Base-by-base conservation (phyloP, 92 coral and sea anemone genomes). In the Porites cylindrica region DNA sequence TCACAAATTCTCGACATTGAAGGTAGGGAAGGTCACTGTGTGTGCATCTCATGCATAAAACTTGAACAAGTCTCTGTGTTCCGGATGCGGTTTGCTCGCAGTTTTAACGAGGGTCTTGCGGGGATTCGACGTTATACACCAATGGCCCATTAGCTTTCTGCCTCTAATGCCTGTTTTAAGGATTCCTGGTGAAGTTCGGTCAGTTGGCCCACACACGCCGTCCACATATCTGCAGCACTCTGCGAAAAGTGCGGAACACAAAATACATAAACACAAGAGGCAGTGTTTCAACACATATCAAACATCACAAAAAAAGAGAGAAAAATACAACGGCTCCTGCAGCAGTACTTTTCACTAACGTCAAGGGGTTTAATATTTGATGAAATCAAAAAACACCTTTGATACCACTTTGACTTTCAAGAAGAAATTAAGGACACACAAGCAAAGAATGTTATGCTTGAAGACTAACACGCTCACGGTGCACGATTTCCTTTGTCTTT, bases 111-210 rank as follows among this genome's bases (percentile, higher is more conserved):
- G 43, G n/a, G 76, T 7, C 79, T 58, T 11, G 78, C 70, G 75
- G 67, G 66, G 68, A 38, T 71, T 70, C 19, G 66, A n/a, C 43
- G 72, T 23, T 80, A 29, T 20, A 60, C 47, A 32, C 38, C 16
- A 17, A 8, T 5, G 47, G 20, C 3, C 3, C 70, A 18, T 85
- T 70, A 85, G 83, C 89, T 85, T 38, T 84, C 83, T 58, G 50
- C 91, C 16, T 90, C 91, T 16, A 94, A 56, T 4, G 98, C 93
- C 63, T 95, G 87, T 20, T 90, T 90, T 38, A 96, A 81, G 7
- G 96, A 91, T 58, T 91, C 96, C 77, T 96, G 99, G 50, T 96
- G 97, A 68, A 93, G 83, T 77, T 96, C 99, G 50, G 89, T 88
- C 13, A 96, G 94, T 83, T 96, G 98, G 19, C 94, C 89, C 20